phyloP scores from a whole-genome alignment of 2,888 invertebrate species.

The Cantharis lateralis region DNA sequence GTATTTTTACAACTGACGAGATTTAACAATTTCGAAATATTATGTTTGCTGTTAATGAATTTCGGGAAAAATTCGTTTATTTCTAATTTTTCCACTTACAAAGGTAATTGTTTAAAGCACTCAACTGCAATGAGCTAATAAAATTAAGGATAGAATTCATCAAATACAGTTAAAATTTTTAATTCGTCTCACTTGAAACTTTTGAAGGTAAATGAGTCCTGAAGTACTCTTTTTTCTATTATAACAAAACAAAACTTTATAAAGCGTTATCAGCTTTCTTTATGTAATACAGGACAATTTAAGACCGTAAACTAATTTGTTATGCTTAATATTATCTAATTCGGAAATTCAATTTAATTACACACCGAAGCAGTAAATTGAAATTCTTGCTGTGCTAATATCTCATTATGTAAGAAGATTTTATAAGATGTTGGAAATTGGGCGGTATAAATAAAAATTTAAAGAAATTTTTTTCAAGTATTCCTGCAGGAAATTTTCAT shows the following conservation, averaged over 20 bases:
- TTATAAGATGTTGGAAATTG: not conserved
- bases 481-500: too few species aligned
- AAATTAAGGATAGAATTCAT: not conserved
- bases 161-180: not conserved
- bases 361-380: not conserved
- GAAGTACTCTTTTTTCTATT: not conserved
- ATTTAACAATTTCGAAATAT: not conserved
- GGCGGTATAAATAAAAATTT: too few species aligned
- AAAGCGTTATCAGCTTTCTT: not conserved
- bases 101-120: not conserved
- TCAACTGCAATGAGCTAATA: not conserved
- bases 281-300: not conserved
- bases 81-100: not conserved
- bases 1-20: not conserved
- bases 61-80: not conserved
- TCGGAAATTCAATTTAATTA: not conserved
- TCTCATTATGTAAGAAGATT: not conserved
- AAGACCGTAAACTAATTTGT: not conserved
- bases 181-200: not conserved
- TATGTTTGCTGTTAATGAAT: not conserved
- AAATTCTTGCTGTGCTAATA: not conserved
- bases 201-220: not conserved
- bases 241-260: not conserved
- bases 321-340: not conserved
- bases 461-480: too few species aligned